These are phyloP conservation scores for Bathynomus jamesi DNA, from an alignment of 1,140 invertebrate genomes.

Conservation along the genomic window DNA sequence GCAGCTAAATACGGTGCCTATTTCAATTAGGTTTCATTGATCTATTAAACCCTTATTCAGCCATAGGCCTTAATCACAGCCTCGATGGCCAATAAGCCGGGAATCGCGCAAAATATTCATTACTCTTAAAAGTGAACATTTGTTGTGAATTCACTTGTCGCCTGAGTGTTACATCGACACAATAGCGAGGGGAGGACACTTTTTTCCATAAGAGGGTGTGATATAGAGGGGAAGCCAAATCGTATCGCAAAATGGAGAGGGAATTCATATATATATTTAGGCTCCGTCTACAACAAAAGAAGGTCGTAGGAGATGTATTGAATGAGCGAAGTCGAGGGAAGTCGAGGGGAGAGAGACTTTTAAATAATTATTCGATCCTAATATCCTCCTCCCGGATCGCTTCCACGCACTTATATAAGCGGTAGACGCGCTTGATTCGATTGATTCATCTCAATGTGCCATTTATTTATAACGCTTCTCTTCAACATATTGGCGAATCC, in stretches of 20 bases:
- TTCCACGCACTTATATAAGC: neutral
- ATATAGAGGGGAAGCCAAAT: neutral
- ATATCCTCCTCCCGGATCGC: neutral
- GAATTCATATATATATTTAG: neutral
- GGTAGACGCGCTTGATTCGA: neutral
- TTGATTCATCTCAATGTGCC: neutral
- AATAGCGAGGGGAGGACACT: neutral
- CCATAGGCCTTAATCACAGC: neutral
- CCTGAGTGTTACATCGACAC: neutral
- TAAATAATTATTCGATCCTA: neutral
- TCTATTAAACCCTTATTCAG: neutral
- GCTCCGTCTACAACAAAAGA: neutral
- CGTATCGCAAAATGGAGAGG: neutral
- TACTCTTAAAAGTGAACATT: neutral
- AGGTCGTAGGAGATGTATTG: neutral
- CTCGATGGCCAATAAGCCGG: neutral
- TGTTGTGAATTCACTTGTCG: slow-evolving; percentile 1
- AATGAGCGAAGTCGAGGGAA: neutral
- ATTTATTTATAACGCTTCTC: neutral
- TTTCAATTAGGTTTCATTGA: slow-evolving; percentile 1
- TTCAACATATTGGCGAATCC: neutral
- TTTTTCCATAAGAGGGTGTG: neutral
- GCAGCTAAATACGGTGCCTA: neutral
- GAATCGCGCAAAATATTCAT: neutral
- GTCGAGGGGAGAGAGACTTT: neutral